Base-by-base conservation (phyloP, 1,140 invertebrate species). In the Matsumurasca onukii region DNA sequence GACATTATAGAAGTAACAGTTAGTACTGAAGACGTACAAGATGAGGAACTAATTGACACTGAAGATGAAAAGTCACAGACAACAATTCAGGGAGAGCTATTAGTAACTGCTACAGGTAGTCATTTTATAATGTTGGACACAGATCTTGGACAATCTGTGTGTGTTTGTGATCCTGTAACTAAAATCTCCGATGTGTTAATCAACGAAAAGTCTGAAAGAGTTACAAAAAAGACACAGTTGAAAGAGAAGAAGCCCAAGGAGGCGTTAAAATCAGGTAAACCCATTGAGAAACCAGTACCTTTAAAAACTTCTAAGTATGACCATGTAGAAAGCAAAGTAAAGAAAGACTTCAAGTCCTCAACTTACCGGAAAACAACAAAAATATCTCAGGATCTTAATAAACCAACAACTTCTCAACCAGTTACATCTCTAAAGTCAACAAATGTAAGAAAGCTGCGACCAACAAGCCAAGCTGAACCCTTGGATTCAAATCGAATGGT, bases 1-100 rank as follows among this genome's bases (percentile, higher is more conserved):
- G 79, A 82, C 73, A 67, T 81, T 9, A 66, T 80, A 22, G 74
- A 80, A 73, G 74, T 81, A 1, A 79, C 78, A n/a, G 68, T 81
- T 24, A 74, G 73, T 48, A 68, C 70, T 31, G 68, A 70, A 27
- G 57, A 45, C 22, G 15, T 30, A 1, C 31, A 31, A 12, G n/a
- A 39, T 34, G 52, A 55, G 15, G 31, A 63, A 39, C 34, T 45
- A 45, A 39, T 63, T 48, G 1, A n/a, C 22, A 15, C 9, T 2
- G 17, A 22, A 55, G 13, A 25, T 55, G 30, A 31, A n/a, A 24
- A 31, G 29, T 17, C 27, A 48, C 15, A 62, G 1, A 25, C 12
- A 12, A 5, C 1, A 20, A 5, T 5, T 48, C 1, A 45, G 25
- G 62, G 62, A 1, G 27, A 65, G 25, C 31, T 65, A 2, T 9